Base-by-base conservation (phyloP, 37 sponge, comb jelly and placozoan genomes). In the Ianthella basta region DNA sequence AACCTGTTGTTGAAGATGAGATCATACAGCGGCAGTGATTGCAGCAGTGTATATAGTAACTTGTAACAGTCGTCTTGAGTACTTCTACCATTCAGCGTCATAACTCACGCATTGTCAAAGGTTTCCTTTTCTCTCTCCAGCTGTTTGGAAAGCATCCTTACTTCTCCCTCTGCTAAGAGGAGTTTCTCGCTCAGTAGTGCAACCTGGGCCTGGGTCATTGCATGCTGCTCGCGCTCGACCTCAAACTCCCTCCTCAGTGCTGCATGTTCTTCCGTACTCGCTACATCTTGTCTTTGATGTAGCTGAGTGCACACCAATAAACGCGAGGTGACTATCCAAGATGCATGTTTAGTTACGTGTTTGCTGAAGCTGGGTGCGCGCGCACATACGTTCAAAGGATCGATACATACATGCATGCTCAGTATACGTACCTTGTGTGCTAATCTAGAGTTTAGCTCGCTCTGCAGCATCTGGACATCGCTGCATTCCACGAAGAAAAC, bases 21-120 rank as follows among this genome's bases (percentile, higher is more conserved):
- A 19, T 34, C 55, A 16, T 24, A 64, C 23, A n/a, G n/a, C n/a
- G n/a, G n/a, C n/a, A n/a, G n/a, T n/a, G n/a, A n/a, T n/a, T n/a
- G n/a, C n/a, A n/a, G n/a, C n/a, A n/a, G n/a, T n/a, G n/a, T n/a
- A n/a, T n/a, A n/a, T n/a, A n/a, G n/a, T n/a, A n/a, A n/a, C n/a
- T n/a, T n/a, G n/a, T n/a, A n/a, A n/a, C n/a, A n/a, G n/a, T n/a
- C n/a, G n/a, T n/a, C n/a, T n/a, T n/a, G n/a, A 44, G 50, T 44
- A 8, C 50, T 44, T 44, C 50, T 8, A 44, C 6, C 27, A 69
- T 15, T 30, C 34, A 30, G 70, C n/a, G n/a, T n/a, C n/a, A n/a
- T 2, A 20, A 59, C 89, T 89, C 40, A 94, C 95, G 95, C 95
- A 10, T 88, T 84, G 50, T 94, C 89, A 78, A 94, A 94, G 35